Conservation (phyloP, 2,888 invertebrate genomes). For the Synanthedon andrenaeformis region DNA sequence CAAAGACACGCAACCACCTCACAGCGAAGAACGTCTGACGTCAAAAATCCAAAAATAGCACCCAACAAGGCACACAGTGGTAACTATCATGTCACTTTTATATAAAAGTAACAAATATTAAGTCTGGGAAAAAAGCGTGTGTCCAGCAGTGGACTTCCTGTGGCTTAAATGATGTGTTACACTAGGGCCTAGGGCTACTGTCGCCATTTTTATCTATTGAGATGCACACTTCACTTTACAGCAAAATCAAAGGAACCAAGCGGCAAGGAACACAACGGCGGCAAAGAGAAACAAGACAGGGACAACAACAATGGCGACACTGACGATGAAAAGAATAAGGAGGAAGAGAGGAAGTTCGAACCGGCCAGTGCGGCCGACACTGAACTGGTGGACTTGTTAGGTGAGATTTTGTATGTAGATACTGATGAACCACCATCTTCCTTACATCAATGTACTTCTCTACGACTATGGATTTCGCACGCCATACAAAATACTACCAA, state of each 20-base stretch:
- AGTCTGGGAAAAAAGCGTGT: too few species aligned
- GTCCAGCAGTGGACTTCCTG: too few species aligned
- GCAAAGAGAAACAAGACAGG: conserved; percentile 58
- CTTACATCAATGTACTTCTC: neutral
- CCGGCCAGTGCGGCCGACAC: conserved; percentile 83
- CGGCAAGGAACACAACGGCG: conserved; percentile 35
- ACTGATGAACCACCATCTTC: neutral
- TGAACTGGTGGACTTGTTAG: conserved; percentile 92
- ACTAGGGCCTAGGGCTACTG: too few species aligned
- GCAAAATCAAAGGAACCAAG: conserved; percentile 52
- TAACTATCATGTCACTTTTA: conserved; percentile 15
- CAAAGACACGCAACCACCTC: conserved; percentile 47
- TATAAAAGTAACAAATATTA: too few species aligned
- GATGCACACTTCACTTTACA: conserved; percentile 13
- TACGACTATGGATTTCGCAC: neutral
- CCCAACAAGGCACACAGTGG: conserved; percentile 53
- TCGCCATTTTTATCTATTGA: too few species aligned
- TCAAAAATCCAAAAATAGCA: conserved; percentile 42
- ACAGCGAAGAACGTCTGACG: conserved; percentile 48
- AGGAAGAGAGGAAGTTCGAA: conserved; percentile 89
- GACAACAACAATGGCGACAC: conserved; percentile 75
- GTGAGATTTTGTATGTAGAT: conserved; percentile 38
- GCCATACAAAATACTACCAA: too few species aligned
- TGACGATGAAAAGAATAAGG: conserved; percentile 74
- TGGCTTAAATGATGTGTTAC: too few species aligned